A percentile compares a stretch with the other conserved stretches of the same genome.
Conservation (phyloP, 2,113 vertebrate species). For the Bos indicus region DNA sequence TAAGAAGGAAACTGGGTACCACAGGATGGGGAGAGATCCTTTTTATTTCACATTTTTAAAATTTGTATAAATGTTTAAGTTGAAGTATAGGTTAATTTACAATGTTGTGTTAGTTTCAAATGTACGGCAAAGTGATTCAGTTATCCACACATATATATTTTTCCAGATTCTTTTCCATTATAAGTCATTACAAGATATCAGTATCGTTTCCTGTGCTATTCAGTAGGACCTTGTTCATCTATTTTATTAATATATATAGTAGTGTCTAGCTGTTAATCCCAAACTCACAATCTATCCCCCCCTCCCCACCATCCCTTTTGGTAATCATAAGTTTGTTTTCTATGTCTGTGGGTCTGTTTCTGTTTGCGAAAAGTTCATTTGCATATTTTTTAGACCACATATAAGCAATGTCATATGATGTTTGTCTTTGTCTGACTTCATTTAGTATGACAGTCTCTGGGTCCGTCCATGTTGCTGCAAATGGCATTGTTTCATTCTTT, state of each 20-base stretch:
- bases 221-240: neutral
- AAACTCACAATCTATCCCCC: rapidly evolving
- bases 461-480: neutral
- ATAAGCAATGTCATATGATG: no score
- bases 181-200: neutral
- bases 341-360: neutral
- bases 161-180: neutral
- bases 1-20: neutral
- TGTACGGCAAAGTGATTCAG: neutral
- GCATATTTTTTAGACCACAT: neutral
- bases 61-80: neutral
- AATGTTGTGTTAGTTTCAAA: neutral
- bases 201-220: neutral
- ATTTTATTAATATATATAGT: neutral
- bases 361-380: neutral
- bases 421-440: no score
- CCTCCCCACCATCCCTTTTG: neutral
- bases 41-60: neutral
- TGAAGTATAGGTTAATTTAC: neutral
- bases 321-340: neutral
- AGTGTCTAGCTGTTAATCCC: neutral
- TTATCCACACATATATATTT: neutral
- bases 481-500: neutral
- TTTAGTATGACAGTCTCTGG: rapidly evolving
- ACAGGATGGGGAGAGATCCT: neutral